These are phyloP conservation scores for Tupaia tana DNA, from an alignment of 2,113 vertebrate genomes.

Conservation along the genomic window DNA sequence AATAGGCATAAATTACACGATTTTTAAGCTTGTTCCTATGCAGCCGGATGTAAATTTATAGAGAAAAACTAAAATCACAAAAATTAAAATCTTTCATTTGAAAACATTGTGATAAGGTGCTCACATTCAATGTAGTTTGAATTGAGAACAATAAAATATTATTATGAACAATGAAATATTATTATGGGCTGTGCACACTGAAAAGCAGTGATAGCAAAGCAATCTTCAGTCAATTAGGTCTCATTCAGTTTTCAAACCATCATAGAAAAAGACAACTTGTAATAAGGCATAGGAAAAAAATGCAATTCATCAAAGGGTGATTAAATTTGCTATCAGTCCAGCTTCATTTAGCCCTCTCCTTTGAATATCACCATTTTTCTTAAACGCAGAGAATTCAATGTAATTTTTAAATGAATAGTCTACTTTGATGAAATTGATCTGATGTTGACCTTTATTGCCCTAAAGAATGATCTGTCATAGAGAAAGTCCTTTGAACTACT, in stretches of 20 bases:
- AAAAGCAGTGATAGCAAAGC: slow-evolving; percentile 4
- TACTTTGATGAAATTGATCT: slow-evolving; percentile 47
- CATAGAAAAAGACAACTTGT: slow-evolving; percentile 18
- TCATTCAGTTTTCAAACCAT: slow-evolving; percentile 49
- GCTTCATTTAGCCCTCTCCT: slow-evolving; percentile 19
- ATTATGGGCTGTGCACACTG: background rate
- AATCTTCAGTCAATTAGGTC: slow-evolving; percentile 53
- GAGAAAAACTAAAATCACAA: slow-evolving; percentile 31
- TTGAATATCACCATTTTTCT: slow-evolving; percentile 3
- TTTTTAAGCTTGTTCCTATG: slow-evolving; percentile 20
- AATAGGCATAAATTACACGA: background rate
- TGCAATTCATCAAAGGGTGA: slow-evolving; percentile 55
- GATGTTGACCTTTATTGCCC: slow-evolving; percentile 42
- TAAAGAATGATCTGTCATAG: background rate
- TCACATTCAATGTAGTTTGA: background rate
- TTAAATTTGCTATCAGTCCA: slow-evolving; percentile 51
- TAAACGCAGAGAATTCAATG: slow-evolving; percentile 33
- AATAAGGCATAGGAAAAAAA: slow-evolving; percentile 38
- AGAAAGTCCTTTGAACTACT: background rate
- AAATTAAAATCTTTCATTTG: slow-evolving; percentile 26
- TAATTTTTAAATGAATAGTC: slow-evolving; percentile 58
- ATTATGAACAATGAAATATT: slow-evolving; percentile 40
- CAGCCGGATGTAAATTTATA: background rate
- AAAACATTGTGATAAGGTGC: slow-evolving; percentile 32
- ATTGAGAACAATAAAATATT: slow-evolving; percentile 47